Percentiles rank a stretch among this genome's conserved stretches.
phyloP scores from a whole-genome alignment of 2,888 invertebrate species.

The Lymantria dispar region DNA sequence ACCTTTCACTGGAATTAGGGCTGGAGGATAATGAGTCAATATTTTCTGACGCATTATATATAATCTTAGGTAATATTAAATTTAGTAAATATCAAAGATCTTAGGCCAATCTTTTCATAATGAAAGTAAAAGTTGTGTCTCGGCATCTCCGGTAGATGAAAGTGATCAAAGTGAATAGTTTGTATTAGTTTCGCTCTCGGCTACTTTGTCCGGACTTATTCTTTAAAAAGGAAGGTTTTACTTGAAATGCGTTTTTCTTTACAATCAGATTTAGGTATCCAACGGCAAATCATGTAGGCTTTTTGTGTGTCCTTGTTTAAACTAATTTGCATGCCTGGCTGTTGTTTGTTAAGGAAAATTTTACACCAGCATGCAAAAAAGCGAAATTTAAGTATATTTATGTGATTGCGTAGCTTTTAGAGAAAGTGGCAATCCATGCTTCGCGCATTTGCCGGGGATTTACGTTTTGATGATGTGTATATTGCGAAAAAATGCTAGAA shows the following conservation, averaged over 20 bases:
- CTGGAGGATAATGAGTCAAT: too few species aligned
- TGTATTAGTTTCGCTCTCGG: slow-evolving; percentile 74
- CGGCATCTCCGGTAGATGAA: slow-evolving; percentile 71
- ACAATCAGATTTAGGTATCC: background rate
- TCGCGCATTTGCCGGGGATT: slow-evolving; percentile 43
- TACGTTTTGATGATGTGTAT: slow-evolving; percentile 52
- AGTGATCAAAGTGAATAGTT: slow-evolving; percentile 65
- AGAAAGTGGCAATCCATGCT: slow-evolving; percentile 59
- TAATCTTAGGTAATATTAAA: slow-evolving; percentile 10
- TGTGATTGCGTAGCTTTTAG: slow-evolving; percentile 54
- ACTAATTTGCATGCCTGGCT: slow-evolving; percentile 15
- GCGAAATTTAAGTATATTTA: slow-evolving; percentile 55
- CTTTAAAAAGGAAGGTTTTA: slow-evolving; percentile 21
- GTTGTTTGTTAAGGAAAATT: slow-evolving; percentile 12
- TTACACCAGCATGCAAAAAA: slow-evolving; percentile 49
- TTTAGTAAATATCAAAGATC: slow-evolving; percentile 17
- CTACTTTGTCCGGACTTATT: slow-evolving; percentile 41
- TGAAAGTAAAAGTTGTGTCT: slow-evolving; percentile 78
- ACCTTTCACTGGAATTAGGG: too few species aligned
- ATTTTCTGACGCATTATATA: background rate
- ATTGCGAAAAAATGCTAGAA: slow-evolving; percentile 53
- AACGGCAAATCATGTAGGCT: too few species aligned
- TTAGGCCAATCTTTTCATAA: slow-evolving; percentile 45
- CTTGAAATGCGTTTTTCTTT: slow-evolving; percentile 17
- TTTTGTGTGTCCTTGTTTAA: too few species aligned